These are phyloP conservation scores for Lepidochrysops patricia DNA, from an alignment of 2,888 invertebrate genomes.

Conservation along the genomic window DNA sequence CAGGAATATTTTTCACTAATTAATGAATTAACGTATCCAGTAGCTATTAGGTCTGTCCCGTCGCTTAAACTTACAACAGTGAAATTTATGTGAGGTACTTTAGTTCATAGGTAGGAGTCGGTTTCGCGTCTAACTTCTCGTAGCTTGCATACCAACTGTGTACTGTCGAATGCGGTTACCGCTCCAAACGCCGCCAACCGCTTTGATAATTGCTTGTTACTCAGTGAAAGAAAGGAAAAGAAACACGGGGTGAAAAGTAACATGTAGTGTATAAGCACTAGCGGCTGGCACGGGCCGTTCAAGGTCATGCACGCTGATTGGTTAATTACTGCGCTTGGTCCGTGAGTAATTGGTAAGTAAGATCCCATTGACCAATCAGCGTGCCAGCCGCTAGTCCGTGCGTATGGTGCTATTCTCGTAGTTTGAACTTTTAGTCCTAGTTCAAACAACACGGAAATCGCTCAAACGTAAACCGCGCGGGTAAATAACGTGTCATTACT, in stretches of 20 bases:
- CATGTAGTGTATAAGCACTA: too few relatives aligned
- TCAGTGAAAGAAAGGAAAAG: not conserved
- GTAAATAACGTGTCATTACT: too few relatives aligned
- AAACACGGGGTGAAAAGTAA: not conserved
- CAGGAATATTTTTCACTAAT: not conserved
- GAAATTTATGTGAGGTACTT: constrained; percentile 52
- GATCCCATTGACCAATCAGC: too few relatives aligned
- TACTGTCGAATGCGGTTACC: constrained; percentile 20
- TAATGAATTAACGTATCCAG: constrained; percentile 30
- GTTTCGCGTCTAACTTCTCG: constrained; percentile 30
- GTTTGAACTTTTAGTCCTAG: too few relatives aligned
- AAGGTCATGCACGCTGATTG: too few relatives aligned
- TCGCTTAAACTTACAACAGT: constrained; percentile 59
- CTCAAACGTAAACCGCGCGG: too few relatives aligned
- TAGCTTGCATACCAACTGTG: constrained; percentile 29
- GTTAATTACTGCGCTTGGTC: too few relatives aligned
- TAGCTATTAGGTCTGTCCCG: constrained; percentile 27
- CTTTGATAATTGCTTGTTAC: constrained; percentile 13
- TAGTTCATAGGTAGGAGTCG: constrained; percentile 21
- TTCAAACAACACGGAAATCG: too few relatives aligned
- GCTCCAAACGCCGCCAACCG: not conserved
- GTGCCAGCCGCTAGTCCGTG: too few relatives aligned
- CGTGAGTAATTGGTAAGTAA: too few relatives aligned
- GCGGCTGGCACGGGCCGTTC: too few relatives aligned
- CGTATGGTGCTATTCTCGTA: too few relatives aligned